Percentiles rank a stretch among this genome's conserved stretches.
Conservation (phyloP, 2,888 invertebrate species). For the Elysia crispata region DNA sequence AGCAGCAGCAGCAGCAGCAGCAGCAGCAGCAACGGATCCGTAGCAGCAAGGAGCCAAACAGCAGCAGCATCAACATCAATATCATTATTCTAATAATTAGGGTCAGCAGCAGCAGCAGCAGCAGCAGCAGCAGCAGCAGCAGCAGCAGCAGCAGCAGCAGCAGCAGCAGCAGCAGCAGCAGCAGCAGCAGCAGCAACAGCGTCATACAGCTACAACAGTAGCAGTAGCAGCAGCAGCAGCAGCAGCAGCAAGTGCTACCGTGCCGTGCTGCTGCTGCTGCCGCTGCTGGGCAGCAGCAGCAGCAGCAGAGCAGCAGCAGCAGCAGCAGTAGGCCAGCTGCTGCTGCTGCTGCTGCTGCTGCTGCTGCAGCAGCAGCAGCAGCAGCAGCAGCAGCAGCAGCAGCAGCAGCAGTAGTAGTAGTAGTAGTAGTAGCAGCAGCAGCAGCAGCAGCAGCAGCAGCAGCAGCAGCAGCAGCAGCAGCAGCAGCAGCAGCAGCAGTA, state of each 20-base stretch:
- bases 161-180: background rate
- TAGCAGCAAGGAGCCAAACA: background rate
- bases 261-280: slow-evolving; percentile 12
- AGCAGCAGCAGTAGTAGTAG: slow-evolving; percentile 35
- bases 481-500: slow-evolving; percentile 3
- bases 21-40: background rate
- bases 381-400: slow-evolving; percentile 25
- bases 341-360: background rate
- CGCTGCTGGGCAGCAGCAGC: slow-evolving; percentile 19
- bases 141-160: slow-evolving; percentile 10
- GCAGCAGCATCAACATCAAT: too few relatives aligned
- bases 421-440: background rate
- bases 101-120: background rate
- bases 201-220: background rate
- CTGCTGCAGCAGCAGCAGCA: slow-evolving; percentile 15
- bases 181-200: slow-evolving; percentile 2
- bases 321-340: slow-evolving; percentile 1
- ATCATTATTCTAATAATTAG: background rate
- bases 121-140: slow-evolving; percentile 13
- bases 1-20: slow-evolving; percentile 3
- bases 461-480: slow-evolving; percentile 13
- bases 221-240: slow-evolving; percentile 19
- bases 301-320: slow-evolving; percentile 31
- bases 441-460: background rate
- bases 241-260: slow-evolving; percentile 19